Percentiles rank a stretch among this genome's conserved stretches.
phyloP scores from a whole-genome alignment of 2,888 invertebrate species.

The Strigamia transsilvanica region DNA sequence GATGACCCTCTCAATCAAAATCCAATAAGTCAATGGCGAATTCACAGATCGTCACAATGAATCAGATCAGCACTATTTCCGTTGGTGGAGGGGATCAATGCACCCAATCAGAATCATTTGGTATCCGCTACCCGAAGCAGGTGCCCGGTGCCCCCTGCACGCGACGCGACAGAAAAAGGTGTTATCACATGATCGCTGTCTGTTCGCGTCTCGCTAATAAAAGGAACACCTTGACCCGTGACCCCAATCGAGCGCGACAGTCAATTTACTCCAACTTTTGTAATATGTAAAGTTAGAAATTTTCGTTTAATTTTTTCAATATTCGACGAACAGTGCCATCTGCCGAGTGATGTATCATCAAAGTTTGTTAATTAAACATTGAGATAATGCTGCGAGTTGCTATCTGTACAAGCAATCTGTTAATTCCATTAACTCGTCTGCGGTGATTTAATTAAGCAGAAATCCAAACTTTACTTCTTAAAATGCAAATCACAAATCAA shows the following conservation, averaged over 20 bases:
- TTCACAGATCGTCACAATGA: background rate
- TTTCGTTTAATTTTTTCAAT: no score
- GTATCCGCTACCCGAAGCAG: background rate
- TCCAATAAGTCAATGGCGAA: background rate
- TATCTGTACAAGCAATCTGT: background rate
- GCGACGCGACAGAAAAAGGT: background rate
- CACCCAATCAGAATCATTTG: conserved; percentile 22
- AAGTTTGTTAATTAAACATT: background rate
- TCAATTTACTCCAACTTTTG: no score
- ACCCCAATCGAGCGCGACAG: background rate
- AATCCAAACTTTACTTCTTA: no score
- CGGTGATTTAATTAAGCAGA: no score
- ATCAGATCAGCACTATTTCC: conserved; percentile 24
- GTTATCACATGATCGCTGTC: background rate
- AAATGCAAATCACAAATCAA: no score
- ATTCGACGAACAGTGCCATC: no score
- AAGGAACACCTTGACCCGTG: background rate
- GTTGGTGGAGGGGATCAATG: background rate
- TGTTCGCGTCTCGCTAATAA: background rate
- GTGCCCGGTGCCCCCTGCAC: background rate
- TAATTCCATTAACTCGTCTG: no score
- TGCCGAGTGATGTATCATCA: no score
- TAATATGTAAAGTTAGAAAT: no score
- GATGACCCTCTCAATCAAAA: conserved; percentile 11
- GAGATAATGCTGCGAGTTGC: background rate